Evolutionary conservation across 2,888 invertebrate species (phyloP).

Genomic region (Lacanobia wlatinum): DNA sequence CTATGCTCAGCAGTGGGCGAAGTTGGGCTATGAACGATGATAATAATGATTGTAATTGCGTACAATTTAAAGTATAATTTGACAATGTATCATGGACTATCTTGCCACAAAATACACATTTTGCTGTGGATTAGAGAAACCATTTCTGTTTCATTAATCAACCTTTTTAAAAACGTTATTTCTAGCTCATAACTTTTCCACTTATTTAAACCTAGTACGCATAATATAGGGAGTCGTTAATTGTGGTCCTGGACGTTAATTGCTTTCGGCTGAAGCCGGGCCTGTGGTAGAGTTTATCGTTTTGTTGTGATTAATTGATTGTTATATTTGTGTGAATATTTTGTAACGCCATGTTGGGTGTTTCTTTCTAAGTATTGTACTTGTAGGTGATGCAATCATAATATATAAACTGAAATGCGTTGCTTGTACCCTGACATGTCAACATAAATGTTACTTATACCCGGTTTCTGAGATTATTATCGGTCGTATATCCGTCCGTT

Average conservation of each 20-base stretch:
- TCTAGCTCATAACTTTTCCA: constrained; percentile 17
- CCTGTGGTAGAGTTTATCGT: constrained; percentile 35
- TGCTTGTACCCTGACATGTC: too few relatives aligned
- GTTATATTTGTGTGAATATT: constrained; percentile 24
- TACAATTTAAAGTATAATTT: too few relatives aligned
- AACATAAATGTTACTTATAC: too few relatives aligned
- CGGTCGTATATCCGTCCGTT: too few relatives aligned
- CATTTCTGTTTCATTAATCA: not conserved
- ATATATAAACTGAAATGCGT: not conserved
- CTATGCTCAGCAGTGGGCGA: too few relatives aligned
- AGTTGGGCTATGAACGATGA: too few relatives aligned
- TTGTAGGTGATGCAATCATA: too few relatives aligned
- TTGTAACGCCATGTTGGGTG: not conserved
- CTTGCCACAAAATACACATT: too few relatives aligned
- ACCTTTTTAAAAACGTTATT: not conserved
- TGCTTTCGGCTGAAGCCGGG: constrained; percentile 34
- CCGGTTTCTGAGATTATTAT: too few relatives aligned
- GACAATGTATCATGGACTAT: too few relatives aligned
- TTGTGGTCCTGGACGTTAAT: constrained; percentile 46
- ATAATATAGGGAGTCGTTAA: constrained; percentile 32
- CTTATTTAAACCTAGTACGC: constrained; percentile 19
- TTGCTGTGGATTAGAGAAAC: not conserved
- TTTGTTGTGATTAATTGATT: constrained; percentile 42
- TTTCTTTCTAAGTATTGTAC: not conserved
- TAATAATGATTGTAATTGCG: too few relatives aligned